Base-by-base conservation (phyloP, 2,888 invertebrate species). In the Agonopterix arenella region DNA sequence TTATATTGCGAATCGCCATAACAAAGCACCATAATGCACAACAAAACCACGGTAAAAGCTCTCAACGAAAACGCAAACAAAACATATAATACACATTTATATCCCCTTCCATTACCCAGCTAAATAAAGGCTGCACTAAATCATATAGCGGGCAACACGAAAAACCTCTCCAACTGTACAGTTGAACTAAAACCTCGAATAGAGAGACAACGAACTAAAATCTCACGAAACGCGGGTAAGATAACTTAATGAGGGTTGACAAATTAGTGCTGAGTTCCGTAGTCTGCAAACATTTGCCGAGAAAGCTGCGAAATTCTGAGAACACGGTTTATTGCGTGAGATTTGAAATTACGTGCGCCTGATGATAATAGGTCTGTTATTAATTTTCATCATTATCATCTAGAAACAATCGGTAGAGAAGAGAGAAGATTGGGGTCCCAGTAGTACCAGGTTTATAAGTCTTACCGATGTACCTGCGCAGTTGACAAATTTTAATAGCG, bases 181-280 rank as follows among this genome's bases (percentile, higher is more conserved):
- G 28, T 28, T 28, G 28, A 59, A 63, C 61, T 42, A 45, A 44
- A 42, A 38, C 41, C 40, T 28, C 36, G 37, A 51, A 46, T 49
- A 38, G 28, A 50, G 66, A 62, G 61, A 67, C 66, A 65, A 65
- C 59, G 60, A 72, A 70, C 73, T 73, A 69, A 72, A 73, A 72
- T 68, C 68, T 70, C 73, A 60, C 66, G 68, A 62, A 73, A 74
- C 58, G 64, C 69, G 63, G 61, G 62, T 50, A 66, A 76, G 75
- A 80, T 78, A 77, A 68, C 72, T 68, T 80, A 78, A 80, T 78
- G 76, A 76, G 77, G 72, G 76, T 76, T 75, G 78, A 78, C 77
- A 77, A 80, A 80, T 80, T 79, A 77, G 76, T 72, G 69, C 69
- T 53, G 68, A 67, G 73, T 72, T 69, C 68, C 68, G 70, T 57